A percentile compares a stretch with the other conserved stretches of the same genome.
Conservation (phyloP, 2,113 vertebrate species). For the Corythornis vintsioides region DNA sequence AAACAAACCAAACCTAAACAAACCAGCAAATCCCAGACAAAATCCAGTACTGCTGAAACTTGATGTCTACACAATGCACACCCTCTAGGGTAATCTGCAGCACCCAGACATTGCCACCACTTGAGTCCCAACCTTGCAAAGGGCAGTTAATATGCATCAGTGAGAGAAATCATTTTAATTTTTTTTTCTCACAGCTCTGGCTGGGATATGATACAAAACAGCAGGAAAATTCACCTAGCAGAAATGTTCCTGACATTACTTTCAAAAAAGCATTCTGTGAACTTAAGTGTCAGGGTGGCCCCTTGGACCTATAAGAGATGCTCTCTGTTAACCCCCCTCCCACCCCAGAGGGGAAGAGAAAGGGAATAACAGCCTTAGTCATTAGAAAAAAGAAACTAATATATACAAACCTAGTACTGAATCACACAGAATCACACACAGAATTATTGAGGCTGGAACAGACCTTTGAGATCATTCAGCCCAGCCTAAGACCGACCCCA, state of each 20-base stretch:
- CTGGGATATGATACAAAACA: not conserved
- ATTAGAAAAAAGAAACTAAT: too few species aligned
- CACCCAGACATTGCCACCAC: not conserved
- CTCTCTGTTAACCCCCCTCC: too few species aligned
- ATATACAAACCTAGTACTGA: too few species aligned
- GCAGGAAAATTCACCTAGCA: not conserved
- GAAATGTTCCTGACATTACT: not conserved
- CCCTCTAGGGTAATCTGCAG: constrained; percentile 12
- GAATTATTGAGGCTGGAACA: too few species aligned
- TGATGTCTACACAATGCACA: not conserved
- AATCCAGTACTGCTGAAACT: constrained; percentile 16
- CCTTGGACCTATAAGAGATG: too few species aligned
- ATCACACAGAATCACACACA: too few species aligned
- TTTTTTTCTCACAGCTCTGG: not conserved
- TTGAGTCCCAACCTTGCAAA: not conserved
- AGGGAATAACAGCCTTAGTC: too few species aligned
- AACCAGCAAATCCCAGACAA: not conserved
- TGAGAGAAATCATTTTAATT: not conserved
- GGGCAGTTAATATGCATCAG: not conserved
- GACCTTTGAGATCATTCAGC: too few species aligned
- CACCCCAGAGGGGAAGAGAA: too few species aligned
- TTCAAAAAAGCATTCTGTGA: not conserved
- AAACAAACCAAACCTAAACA: not conserved
- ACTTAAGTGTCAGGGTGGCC: not conserved
- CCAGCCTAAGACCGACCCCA: too few species aligned